Conservation (phyloP, 2,113 vertebrate species). For the Erpornis zantholeuca region DNA sequence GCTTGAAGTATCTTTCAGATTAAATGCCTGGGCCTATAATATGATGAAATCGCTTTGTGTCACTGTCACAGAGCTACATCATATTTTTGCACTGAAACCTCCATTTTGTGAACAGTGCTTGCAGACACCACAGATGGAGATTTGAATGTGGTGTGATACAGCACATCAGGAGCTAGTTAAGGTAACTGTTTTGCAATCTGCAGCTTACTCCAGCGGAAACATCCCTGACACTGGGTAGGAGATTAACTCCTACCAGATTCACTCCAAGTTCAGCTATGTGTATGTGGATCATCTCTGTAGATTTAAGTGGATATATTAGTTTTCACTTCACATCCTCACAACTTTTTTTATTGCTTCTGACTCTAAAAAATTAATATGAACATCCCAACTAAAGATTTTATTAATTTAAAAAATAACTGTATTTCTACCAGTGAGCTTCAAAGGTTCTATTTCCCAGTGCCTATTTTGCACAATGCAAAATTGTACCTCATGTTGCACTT, state of each 20-base stretch:
- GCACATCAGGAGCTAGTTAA: constrained; percentile 74
- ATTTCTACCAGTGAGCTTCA: not conserved
- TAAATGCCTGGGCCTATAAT: not conserved
- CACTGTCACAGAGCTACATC: not conserved
- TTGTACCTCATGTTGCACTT: not conserved
- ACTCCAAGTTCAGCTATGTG: constrained; percentile 27
- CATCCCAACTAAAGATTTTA: not conserved
- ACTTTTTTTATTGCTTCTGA: not conserved
- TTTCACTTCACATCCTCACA: not conserved
- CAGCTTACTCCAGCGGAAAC: constrained; percentile 62
- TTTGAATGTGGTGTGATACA: constrained; percentile 72
- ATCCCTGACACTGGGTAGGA: constrained; percentile 62
- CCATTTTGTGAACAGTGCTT: constrained; percentile 59
- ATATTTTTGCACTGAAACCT: constrained; percentile 16
- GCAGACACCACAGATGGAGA: constrained; percentile 71
- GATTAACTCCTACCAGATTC: constrained; percentile 39
- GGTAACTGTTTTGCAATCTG: constrained; percentile 69
- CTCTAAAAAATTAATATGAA: not conserved
- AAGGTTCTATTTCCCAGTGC: not conserved
- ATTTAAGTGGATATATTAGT: not conserved
- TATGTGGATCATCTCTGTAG: not conserved
- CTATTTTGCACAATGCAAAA: not conserved
- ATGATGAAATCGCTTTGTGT: not conserved
- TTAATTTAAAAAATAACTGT: not conserved
- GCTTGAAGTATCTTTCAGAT: not conserved